Percentiles rank a stretch among this genome's conserved stretches.
phyloP scores from a whole-genome alignment of 2,113 vertebrate species.

The Dasyurus viverrinus region DNA sequence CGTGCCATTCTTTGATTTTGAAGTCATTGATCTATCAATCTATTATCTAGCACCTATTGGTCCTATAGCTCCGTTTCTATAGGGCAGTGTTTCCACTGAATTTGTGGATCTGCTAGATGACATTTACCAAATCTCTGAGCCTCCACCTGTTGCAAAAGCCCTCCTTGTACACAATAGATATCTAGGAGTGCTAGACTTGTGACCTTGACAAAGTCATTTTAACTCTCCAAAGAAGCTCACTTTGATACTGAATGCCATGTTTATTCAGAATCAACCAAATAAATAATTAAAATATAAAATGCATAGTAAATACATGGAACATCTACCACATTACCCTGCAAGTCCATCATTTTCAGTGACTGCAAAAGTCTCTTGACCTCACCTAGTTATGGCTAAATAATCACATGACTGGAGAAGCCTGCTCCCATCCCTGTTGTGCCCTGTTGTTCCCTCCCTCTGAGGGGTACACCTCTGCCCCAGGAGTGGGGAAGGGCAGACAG shows the following conservation, averaged over 20 bases:
- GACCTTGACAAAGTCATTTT: not conserved
- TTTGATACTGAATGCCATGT: not conserved
- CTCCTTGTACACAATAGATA: not conserved
- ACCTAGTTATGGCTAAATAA: not conserved
- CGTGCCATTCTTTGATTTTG: not conserved
- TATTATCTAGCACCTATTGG: no score
- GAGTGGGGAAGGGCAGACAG: not conserved
- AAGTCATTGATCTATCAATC: not conserved
- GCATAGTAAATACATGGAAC: not conserved
- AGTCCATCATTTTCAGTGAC: not conserved
- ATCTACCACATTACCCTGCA: not conserved
- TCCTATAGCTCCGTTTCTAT: not conserved
- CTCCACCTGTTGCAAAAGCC: not conserved
- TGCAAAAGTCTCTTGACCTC: not conserved
- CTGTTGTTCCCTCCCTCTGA: not conserved
- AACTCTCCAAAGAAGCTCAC: not conserved
- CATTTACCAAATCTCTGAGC: not conserved
- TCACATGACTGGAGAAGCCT: not conserved
- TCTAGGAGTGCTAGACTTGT: not conserved
- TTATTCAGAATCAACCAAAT: not conserved
- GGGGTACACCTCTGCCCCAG: not conserved
- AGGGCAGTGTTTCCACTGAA: not conserved
- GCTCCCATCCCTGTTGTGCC: not conserved
- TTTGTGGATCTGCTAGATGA: not conserved
- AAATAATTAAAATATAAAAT: not conserved